These are phyloP conservation scores for Siniperca scherzeri DNA, from an alignment of 2,797 vertebrate genomes.

Conservation along the genomic window DNA sequence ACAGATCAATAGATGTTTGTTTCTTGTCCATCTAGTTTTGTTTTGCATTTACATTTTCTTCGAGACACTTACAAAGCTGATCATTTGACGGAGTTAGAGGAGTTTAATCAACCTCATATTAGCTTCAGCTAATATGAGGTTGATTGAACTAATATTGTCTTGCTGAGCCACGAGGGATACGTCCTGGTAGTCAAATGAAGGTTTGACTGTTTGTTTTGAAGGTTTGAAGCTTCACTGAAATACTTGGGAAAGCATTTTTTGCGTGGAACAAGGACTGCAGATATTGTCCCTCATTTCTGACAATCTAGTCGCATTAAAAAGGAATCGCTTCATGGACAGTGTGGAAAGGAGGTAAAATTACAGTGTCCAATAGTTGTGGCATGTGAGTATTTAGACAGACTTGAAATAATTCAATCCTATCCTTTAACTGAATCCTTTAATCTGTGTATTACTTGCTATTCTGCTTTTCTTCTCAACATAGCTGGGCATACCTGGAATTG, in stretches of 20 bases:
- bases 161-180: not conserved
- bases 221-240: not conserved
- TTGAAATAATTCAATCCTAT: not conserved
- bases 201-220: no score
- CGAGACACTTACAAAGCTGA: no score
- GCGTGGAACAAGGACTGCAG: not conserved
- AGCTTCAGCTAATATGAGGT: not conserved
- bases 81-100: not conserved
- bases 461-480: not conserved
- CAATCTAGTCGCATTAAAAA: not conserved
- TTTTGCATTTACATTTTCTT: no score
- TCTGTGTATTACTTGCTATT: not conserved
- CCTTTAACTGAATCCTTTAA: not conserved
- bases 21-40: no score
- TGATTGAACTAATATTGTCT: no score
- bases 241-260: not conserved
- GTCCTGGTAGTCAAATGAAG: no score
- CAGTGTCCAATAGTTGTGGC: not conserved
- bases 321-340: not conserved
- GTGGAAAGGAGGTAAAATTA: not conserved
- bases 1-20: no score
- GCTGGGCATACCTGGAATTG: conserved; percentile 1
- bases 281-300: not conserved
- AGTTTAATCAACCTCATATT: not conserved
- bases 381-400: not conserved